These are phyloP conservation scores for Lampris megalopsis DNA, from an alignment of 2,113 vertebrate species.

Conservation along the genomic window DNA sequence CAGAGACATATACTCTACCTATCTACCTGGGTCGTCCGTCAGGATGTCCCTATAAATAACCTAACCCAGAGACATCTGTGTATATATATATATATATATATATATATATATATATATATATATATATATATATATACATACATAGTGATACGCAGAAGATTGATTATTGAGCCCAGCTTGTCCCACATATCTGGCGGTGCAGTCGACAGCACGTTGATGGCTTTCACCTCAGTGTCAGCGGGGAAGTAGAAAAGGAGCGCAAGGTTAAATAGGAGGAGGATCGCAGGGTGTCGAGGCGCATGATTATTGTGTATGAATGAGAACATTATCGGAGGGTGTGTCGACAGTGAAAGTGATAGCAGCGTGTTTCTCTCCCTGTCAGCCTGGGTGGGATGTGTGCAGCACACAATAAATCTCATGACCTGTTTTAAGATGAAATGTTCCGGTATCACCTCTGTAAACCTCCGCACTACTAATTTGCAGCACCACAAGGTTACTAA, in stretches of 20 bases:
- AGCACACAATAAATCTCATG: constrained; percentile 42
- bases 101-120: too few species aligned
- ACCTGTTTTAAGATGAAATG: constrained; percentile 61
- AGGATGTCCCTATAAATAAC: too few species aligned
- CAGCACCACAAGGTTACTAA: constrained; percentile 54
- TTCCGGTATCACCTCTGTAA: constrained; percentile 35
- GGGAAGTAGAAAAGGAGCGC: constrained; percentile 16
- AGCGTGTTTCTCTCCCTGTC: constrained; percentile 20
- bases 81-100: too few species aligned
- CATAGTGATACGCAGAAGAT: constrained; percentile 27
- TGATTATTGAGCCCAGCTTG: constrained; percentile 46
- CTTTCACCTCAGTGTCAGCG: constrained; percentile 42
- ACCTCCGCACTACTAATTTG: constrained; percentile 58
- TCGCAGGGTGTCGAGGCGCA: neutral
- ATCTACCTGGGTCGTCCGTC: too few species aligned
- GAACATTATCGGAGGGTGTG: constrained; percentile 10
- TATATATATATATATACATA: too few species aligned
- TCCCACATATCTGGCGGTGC: neutral
- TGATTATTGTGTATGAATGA: constrained; percentile 33
- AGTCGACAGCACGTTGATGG: constrained; percentile 12
- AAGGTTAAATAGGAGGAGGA: constrained; percentile 31
- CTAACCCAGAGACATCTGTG: too few species aligned
- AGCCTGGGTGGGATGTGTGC: constrained; percentile 17
- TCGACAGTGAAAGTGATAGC: constrained; percentile 23
- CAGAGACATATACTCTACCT: constrained; percentile 1